A percentile compares a stretch with the other conserved stretches of the same genome.
These are phyloP conservation scores for Mohoua ochrocephala DNA, from an alignment of 2,113 vertebrate species.

Conservation along the genomic window DNA sequence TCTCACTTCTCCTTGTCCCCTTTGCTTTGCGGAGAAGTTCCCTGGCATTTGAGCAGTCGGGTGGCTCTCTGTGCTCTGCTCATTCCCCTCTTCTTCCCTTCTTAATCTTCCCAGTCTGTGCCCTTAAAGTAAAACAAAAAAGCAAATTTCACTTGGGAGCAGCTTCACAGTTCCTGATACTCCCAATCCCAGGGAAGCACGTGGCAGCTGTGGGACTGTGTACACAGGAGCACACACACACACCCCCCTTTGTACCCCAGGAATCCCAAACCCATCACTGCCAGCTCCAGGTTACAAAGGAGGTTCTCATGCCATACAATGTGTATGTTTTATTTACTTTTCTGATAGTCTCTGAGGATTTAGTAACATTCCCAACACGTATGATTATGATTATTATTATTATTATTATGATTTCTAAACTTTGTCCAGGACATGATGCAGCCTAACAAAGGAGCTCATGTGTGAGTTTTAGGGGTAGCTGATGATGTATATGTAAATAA, in stretches of 20 bases:
- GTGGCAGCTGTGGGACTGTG: background rate
- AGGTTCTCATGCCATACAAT: background rate
- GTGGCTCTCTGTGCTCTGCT: background rate
- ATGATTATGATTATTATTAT: background rate
- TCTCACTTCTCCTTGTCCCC: background rate
- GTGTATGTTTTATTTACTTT: constrained; percentile 35
- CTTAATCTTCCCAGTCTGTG: background rate
- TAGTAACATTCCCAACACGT: constrained; percentile 4
- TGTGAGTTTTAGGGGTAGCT: constrained; percentile 56
- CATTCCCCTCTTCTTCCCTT: background rate
- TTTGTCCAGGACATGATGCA: constrained; percentile 38
- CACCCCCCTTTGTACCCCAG: background rate
- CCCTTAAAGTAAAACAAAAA: background rate
- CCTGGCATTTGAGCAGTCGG: background rate
- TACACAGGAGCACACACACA: background rate
- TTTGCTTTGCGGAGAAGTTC: background rate
- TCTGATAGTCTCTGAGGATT: constrained; percentile 23
- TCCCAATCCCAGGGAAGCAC: background rate
- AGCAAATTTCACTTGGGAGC: background rate
- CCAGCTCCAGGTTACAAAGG: constrained; percentile 7
- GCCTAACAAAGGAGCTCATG: constrained; percentile 47
- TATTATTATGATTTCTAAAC: constrained; percentile 6
- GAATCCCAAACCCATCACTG: constrained; percentile 44
- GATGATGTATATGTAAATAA: constrained; percentile 65
- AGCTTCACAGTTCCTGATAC: background rate